Evolutionary conservation across 2,113 vertebrate species (phyloP).

Genomic region (Sebastes schlegelii): DNA sequence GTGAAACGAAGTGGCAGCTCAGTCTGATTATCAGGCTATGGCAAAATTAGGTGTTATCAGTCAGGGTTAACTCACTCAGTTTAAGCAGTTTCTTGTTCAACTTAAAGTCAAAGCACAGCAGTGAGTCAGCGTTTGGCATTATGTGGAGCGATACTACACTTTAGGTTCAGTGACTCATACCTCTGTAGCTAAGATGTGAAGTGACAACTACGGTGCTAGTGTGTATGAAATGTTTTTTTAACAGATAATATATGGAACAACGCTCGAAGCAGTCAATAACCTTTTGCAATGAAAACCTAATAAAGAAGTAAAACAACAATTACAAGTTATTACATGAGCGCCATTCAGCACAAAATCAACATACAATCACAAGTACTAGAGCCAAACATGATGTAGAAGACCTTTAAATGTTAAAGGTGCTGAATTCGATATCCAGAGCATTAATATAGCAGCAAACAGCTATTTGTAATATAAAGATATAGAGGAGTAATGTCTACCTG

Average conservation of each 20-base stretch:
- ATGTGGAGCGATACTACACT: conserved; percentile 29
- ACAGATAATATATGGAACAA: neutral
- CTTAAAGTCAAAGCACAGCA: conserved; percentile 22
- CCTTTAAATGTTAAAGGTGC: neutral
- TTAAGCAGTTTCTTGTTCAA: conserved; percentile 15
- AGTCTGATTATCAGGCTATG: conserved; percentile 20
- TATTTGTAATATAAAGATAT: no score
- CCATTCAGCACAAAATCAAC: neutral
- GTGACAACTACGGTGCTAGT: neutral
- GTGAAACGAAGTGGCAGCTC: neutral
- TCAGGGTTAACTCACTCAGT: conserved; percentile 1
- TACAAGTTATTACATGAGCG: neutral
- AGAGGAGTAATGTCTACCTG: no score
- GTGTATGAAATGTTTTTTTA: conserved; percentile 8
- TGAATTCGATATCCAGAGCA: no score
- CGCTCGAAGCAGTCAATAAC: neutral
- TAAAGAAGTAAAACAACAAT: neutral
- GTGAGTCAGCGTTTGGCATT: conserved; percentile 49
- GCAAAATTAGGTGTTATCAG: conserved; percentile 14
- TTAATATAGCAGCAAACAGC: no score
- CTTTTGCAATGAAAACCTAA: neutral
- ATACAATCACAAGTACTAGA: conserved; percentile 1
- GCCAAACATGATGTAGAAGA: neutral
- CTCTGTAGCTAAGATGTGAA: conserved; percentile 28
- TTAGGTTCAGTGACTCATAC: conserved; percentile 39